These are phyloP conservation scores for Sylvietta virens DNA, from an alignment of 2,113 vertebrate species.

Conservation along the genomic window DNA sequence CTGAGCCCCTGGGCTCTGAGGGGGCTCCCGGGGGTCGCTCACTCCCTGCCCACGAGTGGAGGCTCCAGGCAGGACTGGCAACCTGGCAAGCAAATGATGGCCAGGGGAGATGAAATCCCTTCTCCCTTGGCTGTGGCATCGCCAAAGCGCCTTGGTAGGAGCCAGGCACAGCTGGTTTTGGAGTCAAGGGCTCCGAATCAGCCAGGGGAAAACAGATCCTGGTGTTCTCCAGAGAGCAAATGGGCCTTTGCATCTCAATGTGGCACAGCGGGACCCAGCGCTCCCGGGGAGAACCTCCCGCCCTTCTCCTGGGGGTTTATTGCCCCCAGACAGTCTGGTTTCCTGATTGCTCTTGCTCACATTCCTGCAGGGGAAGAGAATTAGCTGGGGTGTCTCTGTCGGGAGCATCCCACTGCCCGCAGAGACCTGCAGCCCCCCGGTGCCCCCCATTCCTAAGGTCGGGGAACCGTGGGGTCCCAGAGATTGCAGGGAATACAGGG, in stretches of 20 bases:
- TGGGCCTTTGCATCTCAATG: conserved; percentile 11
- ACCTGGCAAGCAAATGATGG: not conserved
- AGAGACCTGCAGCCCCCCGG: not conserved
- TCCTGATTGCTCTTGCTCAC: conserved; percentile 65
- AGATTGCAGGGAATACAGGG: rapidly evolving
- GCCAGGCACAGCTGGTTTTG: not conserved
- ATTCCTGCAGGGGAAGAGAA: conserved; percentile 57
- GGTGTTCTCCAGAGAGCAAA: not conserved
- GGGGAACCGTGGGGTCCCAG: not conserved
- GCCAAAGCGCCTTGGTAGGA: not conserved
- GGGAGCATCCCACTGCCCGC: rapidly evolving
- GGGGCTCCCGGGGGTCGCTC: not conserved
- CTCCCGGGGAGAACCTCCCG: not conserved
- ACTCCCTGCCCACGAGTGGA: not conserved
- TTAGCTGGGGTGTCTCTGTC: not conserved
- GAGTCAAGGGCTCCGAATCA: not conserved
- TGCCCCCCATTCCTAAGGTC: rapidly evolving
- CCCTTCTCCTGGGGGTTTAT: conserved; percentile 64
- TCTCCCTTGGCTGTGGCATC: rapidly evolving
- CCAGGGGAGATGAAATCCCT: not conserved
- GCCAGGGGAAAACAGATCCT: not conserved
- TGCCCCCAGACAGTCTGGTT: conserved; percentile 65
- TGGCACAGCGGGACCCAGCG: conserved; percentile 45
- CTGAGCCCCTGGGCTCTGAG: not conserved
- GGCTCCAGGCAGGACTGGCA: not conserved